Percentiles rank a stretch among this genome's conserved stretches.
Evolutionary conservation across 2,797 vertebrate genomes (phyloP).

Genomic region (Spheniscus humboldti): DNA sequence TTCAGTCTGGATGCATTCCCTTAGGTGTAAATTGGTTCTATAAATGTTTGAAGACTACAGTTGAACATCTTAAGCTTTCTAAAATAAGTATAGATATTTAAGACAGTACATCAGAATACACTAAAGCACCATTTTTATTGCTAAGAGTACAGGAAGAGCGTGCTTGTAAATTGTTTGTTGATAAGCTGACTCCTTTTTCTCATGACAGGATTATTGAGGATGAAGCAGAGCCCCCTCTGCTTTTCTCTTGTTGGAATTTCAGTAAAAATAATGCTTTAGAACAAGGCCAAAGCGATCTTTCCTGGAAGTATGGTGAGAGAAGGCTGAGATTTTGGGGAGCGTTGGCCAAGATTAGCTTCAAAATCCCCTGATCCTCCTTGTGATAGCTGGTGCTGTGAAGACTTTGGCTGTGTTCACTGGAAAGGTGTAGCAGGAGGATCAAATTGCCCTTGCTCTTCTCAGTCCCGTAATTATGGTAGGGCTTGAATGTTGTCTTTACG

Average conservation of each 20-base stretch:
- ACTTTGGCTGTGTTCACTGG: neutral
- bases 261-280: neutral
- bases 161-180: neutral
- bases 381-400: neutral
- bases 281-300: neutral
- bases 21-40: neutral
- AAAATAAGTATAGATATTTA: neutral
- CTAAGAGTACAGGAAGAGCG: neutral
- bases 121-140: neutral
- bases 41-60: neutral
- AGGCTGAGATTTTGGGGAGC: neutral
- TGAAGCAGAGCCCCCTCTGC: neutral
- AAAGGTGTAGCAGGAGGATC: neutral
- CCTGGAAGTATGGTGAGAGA: neutral
- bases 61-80: neutral
- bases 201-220: neutral
- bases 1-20: neutral
- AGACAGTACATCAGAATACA: neutral
- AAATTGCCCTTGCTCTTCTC: neutral
- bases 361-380: neutral
- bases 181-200: neutral
- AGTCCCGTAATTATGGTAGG: neutral
- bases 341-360: neutral
- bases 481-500: neutral
- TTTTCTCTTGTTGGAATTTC: neutral